Base-by-base conservation (phyloP, 2,888 invertebrate species). In the Thecocarcelia acutangulata region DNA sequence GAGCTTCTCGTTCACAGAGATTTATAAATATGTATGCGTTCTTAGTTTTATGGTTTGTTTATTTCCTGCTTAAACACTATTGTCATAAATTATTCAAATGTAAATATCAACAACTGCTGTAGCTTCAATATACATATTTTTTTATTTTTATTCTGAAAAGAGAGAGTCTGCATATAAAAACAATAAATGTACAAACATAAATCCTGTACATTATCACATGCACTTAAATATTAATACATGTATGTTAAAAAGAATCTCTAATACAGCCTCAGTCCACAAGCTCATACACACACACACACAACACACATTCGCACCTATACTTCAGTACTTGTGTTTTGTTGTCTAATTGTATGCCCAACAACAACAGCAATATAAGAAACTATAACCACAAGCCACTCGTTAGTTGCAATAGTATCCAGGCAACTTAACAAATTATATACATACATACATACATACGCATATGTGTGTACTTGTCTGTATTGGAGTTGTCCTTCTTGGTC, bases 81-180 rank as follows among this genome's bases (percentile, higher is more conserved):
- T 87, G 85, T 86, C 87, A 89, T 89, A 88, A 89, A 88, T 89
- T 88, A 89, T 90, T 89, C 88, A 90, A 87, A 86, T 85, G 86
- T 85, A 87, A 89, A 88, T 88, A 88, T 88, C 87, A 89, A 87
- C 88, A 88, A 84, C 85, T 78, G 74, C 37, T 75, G 66, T 24
- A 40, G 69, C 59, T 64, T 61, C 74, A 82, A 78, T 78, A 64
- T 78, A 74, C n/a, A n/a, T n/a, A n/a, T n/a, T n/a, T 78, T 70
- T 74, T 74, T 66, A 66, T 68, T 75, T 81, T 73, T 70, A 74
- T 78, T 74, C 58, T 37, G 40, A 19, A 78, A 40, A 75, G 15
- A 40, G 69, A 69, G 63, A 48, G 59, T 75, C 61, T 78, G 74
- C 48, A 64, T 56, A 59, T 19, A 21, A 59, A 9, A 59, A 74